Conservation (phyloP, 2,888 invertebrate genomes). For the Poecilus cupreus region DNA sequence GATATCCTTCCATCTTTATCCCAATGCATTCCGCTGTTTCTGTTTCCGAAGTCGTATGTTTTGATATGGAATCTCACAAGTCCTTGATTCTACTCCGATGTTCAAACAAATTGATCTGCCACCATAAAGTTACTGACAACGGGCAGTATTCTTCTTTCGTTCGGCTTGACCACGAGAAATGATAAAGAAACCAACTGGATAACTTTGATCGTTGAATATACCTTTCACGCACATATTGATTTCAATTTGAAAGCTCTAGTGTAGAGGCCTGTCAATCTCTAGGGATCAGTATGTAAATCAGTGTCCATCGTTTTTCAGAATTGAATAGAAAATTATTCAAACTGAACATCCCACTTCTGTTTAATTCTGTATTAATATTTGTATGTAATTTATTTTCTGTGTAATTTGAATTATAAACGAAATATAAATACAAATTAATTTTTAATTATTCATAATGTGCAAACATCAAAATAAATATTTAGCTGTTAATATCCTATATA, state of each 20-base stretch:
- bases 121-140: conserved; percentile 44
- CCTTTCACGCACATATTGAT: conserved; percentile 44
- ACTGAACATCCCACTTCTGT: too few relatives aligned
- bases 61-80: neutral
- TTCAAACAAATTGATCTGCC: conserved; percentile 45
- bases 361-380: neutral
- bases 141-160: conserved; percentile 18
- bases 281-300: conserved; percentile 12
- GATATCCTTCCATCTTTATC: neutral
- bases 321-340: too few relatives aligned
- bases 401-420: neutral
- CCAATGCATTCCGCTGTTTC: neutral
- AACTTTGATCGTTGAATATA: conserved; percentile 22
- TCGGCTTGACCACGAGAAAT: conserved; percentile 9
- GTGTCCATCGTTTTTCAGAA: conserved; percentile 1
- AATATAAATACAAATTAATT: conserved; percentile 16
- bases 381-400: neutral
- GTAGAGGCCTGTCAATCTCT: conserved; percentile 20
- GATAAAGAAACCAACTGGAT: conserved; percentile 8
- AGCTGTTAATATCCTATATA: conserved; percentile 1
- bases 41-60: neutral
- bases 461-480: conserved; percentile 25
- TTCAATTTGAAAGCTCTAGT: conserved; percentile 27
- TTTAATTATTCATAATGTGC: neutral
- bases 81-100: neutral